Evolutionary conservation across 2,888 invertebrate species (phyloP).

Genomic region (Agrochola lota): DNA sequence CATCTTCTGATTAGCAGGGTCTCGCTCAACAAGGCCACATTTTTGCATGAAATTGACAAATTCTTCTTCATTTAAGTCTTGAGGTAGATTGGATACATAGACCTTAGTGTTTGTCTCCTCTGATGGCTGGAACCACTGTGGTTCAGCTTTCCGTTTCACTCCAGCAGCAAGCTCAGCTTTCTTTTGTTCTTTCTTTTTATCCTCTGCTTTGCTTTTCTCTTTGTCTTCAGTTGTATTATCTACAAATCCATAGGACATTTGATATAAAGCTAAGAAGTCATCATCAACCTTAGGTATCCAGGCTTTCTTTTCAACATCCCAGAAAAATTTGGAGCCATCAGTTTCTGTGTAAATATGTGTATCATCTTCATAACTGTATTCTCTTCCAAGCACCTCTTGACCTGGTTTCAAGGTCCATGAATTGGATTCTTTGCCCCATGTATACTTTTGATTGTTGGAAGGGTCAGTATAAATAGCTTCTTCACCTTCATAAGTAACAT

Average conservation of each 20-base stretch:
- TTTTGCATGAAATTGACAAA: conserved; percentile 98
- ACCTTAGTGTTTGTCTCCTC: conserved; percentile 97
- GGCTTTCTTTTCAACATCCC: conserved; percentile 97
- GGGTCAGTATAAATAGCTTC: conserved; percentile 94
- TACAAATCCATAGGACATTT: conserved; percentile 97
- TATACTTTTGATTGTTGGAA: conserved; percentile 92
- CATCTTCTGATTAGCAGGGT: conserved; percentile 94
- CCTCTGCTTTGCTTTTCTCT: conserved; percentile 76
- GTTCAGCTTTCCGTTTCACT: conserved; percentile 89
- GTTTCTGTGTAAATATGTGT: conserved; percentile 95
- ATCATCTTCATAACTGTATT: conserved; percentile 94
- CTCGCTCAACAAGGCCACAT: conserved; percentile 98
- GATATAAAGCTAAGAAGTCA: conserved; percentile 98
- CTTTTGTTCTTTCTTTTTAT: conserved; percentile 78
- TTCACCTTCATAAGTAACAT: conserved; percentile 93
- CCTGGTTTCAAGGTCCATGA: conserved; percentile 86
- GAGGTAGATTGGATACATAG: conserved; percentile 98
- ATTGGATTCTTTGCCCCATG: conserved; percentile 90
- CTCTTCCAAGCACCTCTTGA: conserved; percentile 78
- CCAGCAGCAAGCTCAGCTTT: conserved; percentile 85
- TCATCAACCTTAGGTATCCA: conserved; percentile 99
- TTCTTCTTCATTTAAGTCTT: conserved; percentile 96
- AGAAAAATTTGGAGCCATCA: conserved; percentile 97
- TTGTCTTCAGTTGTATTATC: conserved; percentile 89
- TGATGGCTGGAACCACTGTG: conserved; percentile 98